Evolutionary conservation across 2,113 vertebrate species (phyloP).

Genomic region (Lepidiolamprologus cunningtoni): DNA sequence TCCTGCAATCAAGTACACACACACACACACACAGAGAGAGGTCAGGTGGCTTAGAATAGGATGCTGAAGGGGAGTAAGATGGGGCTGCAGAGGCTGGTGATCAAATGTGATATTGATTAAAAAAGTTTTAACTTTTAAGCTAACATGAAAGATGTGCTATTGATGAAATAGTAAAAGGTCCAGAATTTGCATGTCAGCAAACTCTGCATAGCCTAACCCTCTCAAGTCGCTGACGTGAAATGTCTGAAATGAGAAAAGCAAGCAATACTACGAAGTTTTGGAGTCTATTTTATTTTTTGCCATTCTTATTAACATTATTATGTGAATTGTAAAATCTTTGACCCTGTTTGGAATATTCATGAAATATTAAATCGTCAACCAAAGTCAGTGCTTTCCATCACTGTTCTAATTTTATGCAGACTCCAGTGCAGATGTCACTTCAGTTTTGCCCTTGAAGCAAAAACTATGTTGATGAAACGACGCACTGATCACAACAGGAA

Average conservation of each 20-base stretch:
- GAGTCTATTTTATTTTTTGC: not conserved
- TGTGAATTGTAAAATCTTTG: not conserved
- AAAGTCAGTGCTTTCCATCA: not conserved
- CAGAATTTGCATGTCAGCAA: not conserved
- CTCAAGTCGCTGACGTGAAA: not conserved
- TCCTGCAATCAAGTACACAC: not conserved
- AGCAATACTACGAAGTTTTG: not conserved
- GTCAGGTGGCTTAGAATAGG: not conserved
- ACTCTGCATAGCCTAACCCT: not conserved
- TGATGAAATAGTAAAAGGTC: not conserved
- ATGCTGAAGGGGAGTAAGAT: not conserved
- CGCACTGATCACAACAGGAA: not conserved
- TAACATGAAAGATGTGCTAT: not conserved
- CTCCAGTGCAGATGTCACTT: not conserved
- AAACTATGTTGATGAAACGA: not conserved
- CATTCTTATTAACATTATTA: not conserved
- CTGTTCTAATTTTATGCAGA: not conserved
- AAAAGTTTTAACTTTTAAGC: not conserved
- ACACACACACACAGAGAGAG: not conserved
- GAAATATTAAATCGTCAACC: not conserved
- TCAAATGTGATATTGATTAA: not conserved
- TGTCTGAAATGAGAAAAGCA: not conserved
- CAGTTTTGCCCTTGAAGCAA: slow-evolving; percentile 10
- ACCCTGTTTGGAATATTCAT: not conserved
- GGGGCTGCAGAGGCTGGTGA: not conserved